Conservation (phyloP, 1,140 invertebrate genomes). For the Brachionus calyciflorus region DNA sequence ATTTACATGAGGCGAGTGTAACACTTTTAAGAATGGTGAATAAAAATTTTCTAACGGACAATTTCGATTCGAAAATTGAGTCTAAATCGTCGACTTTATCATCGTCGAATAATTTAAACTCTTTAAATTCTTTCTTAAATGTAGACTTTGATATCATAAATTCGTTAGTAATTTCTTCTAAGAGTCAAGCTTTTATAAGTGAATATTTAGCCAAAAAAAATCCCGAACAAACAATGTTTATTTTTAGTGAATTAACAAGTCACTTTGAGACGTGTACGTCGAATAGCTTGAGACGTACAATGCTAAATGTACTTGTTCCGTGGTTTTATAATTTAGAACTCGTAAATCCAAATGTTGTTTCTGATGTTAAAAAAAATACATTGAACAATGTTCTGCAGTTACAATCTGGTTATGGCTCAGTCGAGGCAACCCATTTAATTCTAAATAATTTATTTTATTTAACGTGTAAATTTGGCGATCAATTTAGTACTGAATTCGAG, state of each 20-base stretch:
- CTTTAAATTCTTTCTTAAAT: slow-evolving; percentile 44
- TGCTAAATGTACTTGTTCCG: slow-evolving; percentile 86
- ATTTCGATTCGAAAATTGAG: slow-evolving; percentile 36
- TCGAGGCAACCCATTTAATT: slow-evolving; percentile 69
- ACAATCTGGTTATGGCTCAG: slow-evolving; percentile 20
- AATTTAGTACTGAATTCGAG: slow-evolving; percentile 77
- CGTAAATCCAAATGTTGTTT: slow-evolving; percentile 88
- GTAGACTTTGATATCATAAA: slow-evolving; percentile 64
- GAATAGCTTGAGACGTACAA: slow-evolving; percentile 72
- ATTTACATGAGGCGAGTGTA: slow-evolving; percentile 84
- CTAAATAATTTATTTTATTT: slow-evolving; percentile 97
- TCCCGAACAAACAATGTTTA: slow-evolving; percentile 95
- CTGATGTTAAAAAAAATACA: slow-evolving; percentile 60
- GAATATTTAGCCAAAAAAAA: slow-evolving; percentile 85
- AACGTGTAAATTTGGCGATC: slow-evolving; percentile 92
- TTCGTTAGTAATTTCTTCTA: slow-evolving; percentile 76
- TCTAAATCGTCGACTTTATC: not conserved
- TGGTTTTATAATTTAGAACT: slow-evolving; percentile 99
- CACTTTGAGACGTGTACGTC: not conserved
- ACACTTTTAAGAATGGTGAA: slow-evolving; percentile 89
- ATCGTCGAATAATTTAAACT: slow-evolving; percentile 47
- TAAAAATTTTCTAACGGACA: slow-evolving; percentile 82
- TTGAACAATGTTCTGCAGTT: slow-evolving; percentile 4
- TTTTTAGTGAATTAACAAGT: slow-evolving; percentile 82
- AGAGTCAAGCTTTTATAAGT: slow-evolving; percentile 86